Evolutionary conservation across 2,113 vertebrate species (phyloP), one percentile per base, ranked within the genome.

Genomic region (Pyxicephalus adspersus): DNA sequence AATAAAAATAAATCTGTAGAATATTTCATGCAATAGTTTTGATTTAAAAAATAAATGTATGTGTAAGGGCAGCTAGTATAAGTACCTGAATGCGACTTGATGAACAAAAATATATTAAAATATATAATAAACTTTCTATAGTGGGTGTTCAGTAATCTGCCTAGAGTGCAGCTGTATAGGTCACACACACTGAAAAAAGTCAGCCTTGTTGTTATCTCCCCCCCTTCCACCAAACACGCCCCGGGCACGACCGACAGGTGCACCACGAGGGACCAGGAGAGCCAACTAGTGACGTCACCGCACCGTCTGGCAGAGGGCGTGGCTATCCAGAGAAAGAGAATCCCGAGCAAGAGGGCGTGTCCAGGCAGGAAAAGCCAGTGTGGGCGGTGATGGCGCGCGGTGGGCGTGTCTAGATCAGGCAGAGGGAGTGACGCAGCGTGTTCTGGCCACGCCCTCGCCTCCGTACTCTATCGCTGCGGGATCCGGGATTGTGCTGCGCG

Each of bases 351-450:
- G 23, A 61, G 66, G 77, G 77, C 65, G 77, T 55, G 77, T 18
- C 55, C 65, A 23, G 28, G 13, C n/a, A 13, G 3, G n/a, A 29
- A 22, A 19, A 50, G 58, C 29, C 13, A 31, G 2, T 25, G 57
- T 60, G 6, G 54, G 65, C n/a, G 77, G 77, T 18, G 66, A 58
- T 9, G 65, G 23, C 50, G 19, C 5, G 20, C 2, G 52, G 22
- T 19, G 77, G 77, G 77, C 77, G 77, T 23, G 77, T 31, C 13
- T 18, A 28, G 25, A 0, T 5, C n/a, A 11, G 20, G 34, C 26
- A 31, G 64, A 67, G 77, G 66, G 66, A 71, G 77, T 70, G 77
- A 80, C 65, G 77, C 77, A 61, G 65, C 66, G 65, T 50, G 77
- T 22, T 6, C 19, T 58, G 77, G 77, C 63, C 54, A 29, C 55